Percentiles rank a stretch among this genome's conserved stretches.
phyloP scores from a whole-genome alignment of 2,797 vertebrate genomes.

The Strix occidentalis region DNA sequence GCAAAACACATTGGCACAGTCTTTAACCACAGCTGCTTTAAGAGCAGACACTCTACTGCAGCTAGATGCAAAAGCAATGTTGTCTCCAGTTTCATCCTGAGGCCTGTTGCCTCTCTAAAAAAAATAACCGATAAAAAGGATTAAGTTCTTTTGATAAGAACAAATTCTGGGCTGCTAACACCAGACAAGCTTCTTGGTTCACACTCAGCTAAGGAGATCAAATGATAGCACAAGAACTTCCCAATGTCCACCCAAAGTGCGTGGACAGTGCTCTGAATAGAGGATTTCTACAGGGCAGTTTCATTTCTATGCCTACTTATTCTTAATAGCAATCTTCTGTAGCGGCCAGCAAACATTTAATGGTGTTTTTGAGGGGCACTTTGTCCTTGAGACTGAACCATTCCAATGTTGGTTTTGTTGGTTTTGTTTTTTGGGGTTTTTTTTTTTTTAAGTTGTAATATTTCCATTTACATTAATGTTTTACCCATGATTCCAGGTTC shows the following conservation, averaged over 20 bases:
- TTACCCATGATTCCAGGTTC: slow-evolving; percentile 69
- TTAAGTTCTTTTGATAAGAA: background rate
- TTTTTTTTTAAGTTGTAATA: background rate
- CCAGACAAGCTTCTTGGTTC: background rate
- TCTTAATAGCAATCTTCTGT: background rate
- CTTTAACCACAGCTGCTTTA: background rate
- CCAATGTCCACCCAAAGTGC: no score
- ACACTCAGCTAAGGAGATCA: background rate
- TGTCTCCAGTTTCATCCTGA: background rate
- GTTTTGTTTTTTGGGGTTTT: background rate
- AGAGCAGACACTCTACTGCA: background rate
- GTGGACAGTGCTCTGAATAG: background rate
- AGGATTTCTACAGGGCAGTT: background rate
- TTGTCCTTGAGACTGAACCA: background rate
- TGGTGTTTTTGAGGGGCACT: background rate
- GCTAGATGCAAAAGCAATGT: background rate
- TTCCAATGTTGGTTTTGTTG: background rate
- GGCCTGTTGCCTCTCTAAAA: background rate
- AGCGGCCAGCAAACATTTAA: background rate
- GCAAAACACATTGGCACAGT: background rate
- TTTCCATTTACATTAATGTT: background rate
- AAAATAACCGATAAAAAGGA: background rate
- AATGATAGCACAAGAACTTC: background rate
- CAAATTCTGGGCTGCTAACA: background rate
- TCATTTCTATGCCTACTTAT: background rate